Evolutionary conservation across 2,888 invertebrate species (phyloP).

Genomic region (Furcula furcula): DNA sequence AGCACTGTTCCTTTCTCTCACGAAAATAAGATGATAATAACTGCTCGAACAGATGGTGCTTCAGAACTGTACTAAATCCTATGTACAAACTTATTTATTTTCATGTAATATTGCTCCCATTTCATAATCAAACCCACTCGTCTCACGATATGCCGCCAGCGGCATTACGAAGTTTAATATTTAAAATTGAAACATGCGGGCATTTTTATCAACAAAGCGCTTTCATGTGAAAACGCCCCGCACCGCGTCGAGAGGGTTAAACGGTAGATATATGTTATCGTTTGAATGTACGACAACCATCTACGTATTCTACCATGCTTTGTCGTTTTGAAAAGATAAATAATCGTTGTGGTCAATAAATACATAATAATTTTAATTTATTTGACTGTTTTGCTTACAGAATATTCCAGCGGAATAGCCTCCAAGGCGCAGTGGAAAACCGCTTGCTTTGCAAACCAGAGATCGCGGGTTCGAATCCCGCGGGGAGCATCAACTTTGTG

Average conservation of each 20-base stretch:
- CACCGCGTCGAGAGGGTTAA: conserved; percentile 9
- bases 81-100: too few species aligned
- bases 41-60: too few species aligned
- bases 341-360: conserved; percentile 19
- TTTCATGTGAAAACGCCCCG: conserved; percentile 21
- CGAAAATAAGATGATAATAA: too few species aligned
- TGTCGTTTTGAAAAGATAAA: conserved; percentile 3
- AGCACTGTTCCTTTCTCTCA: too few species aligned
- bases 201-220: conserved; percentile 30
- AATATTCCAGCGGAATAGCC: too few species aligned
- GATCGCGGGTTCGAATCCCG: too few species aligned
- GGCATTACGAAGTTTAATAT: conserved; percentile 20
- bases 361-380: too few species aligned
- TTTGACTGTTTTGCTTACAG: too few species aligned
- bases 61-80: too few species aligned
- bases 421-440: too few species aligned
- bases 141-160: not conserved
- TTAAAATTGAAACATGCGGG: conserved; percentile 29
- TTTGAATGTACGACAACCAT: conserved; percentile 22
- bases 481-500: too few species aligned
- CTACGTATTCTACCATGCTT: conserved; percentile 21
- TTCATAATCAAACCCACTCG: not conserved
- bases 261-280: conserved; percentile 23
- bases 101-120: not conserved
- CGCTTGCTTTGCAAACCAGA: too few species aligned